phyloP scores from a whole-genome alignment of 1,140 invertebrate species.

The Portunus trituberculatus region DNA sequence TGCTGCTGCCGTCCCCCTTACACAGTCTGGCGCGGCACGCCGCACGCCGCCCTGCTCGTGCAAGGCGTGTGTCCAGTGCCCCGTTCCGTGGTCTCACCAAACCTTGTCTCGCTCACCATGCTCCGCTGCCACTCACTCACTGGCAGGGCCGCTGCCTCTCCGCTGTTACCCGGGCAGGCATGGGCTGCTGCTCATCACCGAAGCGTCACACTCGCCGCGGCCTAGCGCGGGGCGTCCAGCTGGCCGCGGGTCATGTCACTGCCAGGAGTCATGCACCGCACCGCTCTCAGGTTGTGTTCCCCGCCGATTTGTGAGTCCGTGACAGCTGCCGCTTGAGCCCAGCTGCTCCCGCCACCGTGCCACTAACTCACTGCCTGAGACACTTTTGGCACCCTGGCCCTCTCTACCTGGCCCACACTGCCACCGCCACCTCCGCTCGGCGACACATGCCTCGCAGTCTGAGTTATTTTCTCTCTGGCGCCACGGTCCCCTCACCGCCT shows the following conservation, averaged over 20 bases:
- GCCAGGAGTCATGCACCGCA: not conserved
- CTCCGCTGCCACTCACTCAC: not conserved
- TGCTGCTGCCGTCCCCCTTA: not conserved
- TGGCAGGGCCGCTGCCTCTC: not conserved
- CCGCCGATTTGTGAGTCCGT: not conserved
- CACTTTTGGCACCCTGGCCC: not conserved
- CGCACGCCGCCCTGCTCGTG: not conserved
- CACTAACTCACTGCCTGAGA: not conserved
- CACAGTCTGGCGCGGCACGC: not conserved
- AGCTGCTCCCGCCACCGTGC: not conserved
- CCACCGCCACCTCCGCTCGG: constrained; percentile 31
- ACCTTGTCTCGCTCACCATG: not conserved
- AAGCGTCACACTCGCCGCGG: not conserved
- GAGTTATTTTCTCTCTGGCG: constrained; percentile 56
- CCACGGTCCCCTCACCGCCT: constrained; percentile 35
- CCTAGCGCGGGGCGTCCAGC: not conserved
- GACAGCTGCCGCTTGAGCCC: not conserved
- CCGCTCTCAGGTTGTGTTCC: not conserved
- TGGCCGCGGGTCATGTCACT: not conserved
- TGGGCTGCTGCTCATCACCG: not conserved
- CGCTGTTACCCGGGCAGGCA: not conserved
- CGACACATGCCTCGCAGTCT: constrained; percentile 18
- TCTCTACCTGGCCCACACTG: constrained; percentile 56
- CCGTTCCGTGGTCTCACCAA: not conserved
- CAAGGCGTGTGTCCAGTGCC: not conserved